These are phyloP conservation scores for Emydura subglobosa DNA, from an alignment of 2,113 vertebrate genomes.

Conservation along the genomic window DNA sequence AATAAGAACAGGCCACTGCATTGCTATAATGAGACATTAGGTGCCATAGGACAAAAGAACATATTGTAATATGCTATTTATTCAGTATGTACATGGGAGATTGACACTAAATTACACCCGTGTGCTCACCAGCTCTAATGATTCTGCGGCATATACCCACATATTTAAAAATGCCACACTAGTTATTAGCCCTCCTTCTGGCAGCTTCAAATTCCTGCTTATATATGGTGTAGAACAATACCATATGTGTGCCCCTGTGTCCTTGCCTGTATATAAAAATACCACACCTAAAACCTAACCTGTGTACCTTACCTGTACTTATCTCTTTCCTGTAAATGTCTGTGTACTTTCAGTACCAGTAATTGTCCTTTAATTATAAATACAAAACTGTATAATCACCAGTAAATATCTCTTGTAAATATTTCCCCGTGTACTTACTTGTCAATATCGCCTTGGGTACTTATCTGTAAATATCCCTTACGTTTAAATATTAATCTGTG, in stretches of 20 bases:
- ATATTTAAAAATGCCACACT: not conserved
- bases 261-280: not conserved
- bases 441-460: conserved; percentile 61
- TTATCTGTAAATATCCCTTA: conserved; percentile 64
- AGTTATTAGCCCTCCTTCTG: not conserved
- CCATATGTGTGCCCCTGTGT: not conserved
- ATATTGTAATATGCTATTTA: not conserved
- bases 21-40: not conserved
- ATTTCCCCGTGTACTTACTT: conserved; percentile 61
- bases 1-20: not conserved
- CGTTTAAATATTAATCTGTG: not conserved
- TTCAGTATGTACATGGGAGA: not conserved
- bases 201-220: not conserved
- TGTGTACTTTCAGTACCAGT: conserved; percentile 47
- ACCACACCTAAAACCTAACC: conserved; percentile 43
- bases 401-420: conserved; percentile 6
- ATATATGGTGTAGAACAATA: not conserved
- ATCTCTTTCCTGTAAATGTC: conserved; percentile 56
- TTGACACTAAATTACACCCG: not conserved
- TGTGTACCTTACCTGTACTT: not conserved
- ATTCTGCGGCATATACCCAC: not conserved
- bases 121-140: not conserved
- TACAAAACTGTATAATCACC: not conserved
- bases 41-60: not conserved
- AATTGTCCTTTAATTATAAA: conserved; percentile 45